These are phyloP conservation scores for Drosophila stalkeri DNA, from an alignment of 2,888 invertebrate genomes.

Conservation along the genomic window DNA sequence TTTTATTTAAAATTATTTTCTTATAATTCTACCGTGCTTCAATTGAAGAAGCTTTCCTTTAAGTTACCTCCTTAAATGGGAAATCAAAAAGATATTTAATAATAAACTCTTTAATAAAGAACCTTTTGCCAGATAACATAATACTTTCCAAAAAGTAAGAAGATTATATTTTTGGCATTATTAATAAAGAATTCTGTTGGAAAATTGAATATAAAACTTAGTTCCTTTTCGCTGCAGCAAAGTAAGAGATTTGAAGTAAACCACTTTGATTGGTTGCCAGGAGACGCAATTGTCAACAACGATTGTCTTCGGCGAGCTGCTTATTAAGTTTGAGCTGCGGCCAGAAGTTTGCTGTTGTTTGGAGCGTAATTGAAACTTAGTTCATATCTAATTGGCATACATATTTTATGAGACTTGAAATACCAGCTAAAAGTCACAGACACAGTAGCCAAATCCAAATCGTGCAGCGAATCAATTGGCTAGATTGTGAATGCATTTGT, in stretches of 20 bases:
- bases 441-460: neutral
- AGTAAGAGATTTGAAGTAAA: neutral
- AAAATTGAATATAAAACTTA: neutral
- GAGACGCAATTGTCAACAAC: slow-evolving; percentile 11
- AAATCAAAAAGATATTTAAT: neutral
- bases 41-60: neutral
- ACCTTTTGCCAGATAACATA: too few relatives aligned
- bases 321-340: slow-evolving; percentile 19
- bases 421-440: neutral
- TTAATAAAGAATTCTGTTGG: neutral
- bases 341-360: slow-evolving; percentile 5
- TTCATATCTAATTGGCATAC: slow-evolving; percentile 48
- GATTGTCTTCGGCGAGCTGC: slow-evolving; percentile 5
- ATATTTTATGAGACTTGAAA: slow-evolving; percentile 49
- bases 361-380: slow-evolving; percentile 24
- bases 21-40: too few relatives aligned
- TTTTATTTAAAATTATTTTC: too few relatives aligned
- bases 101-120: too few relatives aligned
- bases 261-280: slow-evolving; percentile 13
- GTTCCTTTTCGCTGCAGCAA: neutral
- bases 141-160: too few relatives aligned
- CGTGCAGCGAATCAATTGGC: slow-evolving; percentile 26
- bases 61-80: neutral
- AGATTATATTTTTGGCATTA: neutral
- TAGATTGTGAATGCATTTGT: slow-evolving; percentile 36